Base-by-base conservation (phyloP, 1,140 invertebrate species). In the Leptopilina boulardi region DNA sequence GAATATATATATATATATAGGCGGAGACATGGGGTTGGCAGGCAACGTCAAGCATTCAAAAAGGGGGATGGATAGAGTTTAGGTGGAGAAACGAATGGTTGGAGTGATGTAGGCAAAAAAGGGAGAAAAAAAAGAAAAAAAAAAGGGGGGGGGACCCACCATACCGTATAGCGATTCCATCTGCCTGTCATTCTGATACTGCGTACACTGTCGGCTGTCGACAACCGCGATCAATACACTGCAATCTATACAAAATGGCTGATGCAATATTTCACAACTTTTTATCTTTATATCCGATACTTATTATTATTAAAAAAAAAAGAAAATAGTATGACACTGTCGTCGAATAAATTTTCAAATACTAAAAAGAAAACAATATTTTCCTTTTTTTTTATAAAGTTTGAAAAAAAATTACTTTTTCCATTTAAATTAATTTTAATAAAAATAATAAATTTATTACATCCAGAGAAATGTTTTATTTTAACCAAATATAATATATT, bases 161-260 rank as follows among this genome's bases (percentile, higher is more conserved):
- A 84, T 82, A 82, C 73, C 59, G 86, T 87, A 34, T 38, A 87
- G 89, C 90, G 86, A 91, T 91, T 91, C 89, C 90, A 91, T 90
- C 90, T 91, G 88, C 86, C 87, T 90, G 89, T 90, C 90, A 91
- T 88, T 90, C 87, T 87, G 87, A 91, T 90, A 90, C 84, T 87
- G 85, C 88, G 84, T 89, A 89, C 86, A 87, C 87, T 88, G 86
- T 87, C 85, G 86, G 87, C 83, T 86, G 84, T 87, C 84, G 86
- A 82, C 84, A 84, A 83, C 83, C 85, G 83, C 88, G 90, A 90
- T 91, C 90, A 91, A 91, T 91, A 91, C 88, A 84, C 88, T 88
- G 86, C 89, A 91, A 91, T 91, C 88, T 89, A 89, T 91, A 90
- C 86, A 90, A 91, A 91, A 90, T 91, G 89, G 90, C 89, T 90